Conservation (phyloP, 2,113 vertebrate genomes). For the Dermatemys mawii region DNA sequence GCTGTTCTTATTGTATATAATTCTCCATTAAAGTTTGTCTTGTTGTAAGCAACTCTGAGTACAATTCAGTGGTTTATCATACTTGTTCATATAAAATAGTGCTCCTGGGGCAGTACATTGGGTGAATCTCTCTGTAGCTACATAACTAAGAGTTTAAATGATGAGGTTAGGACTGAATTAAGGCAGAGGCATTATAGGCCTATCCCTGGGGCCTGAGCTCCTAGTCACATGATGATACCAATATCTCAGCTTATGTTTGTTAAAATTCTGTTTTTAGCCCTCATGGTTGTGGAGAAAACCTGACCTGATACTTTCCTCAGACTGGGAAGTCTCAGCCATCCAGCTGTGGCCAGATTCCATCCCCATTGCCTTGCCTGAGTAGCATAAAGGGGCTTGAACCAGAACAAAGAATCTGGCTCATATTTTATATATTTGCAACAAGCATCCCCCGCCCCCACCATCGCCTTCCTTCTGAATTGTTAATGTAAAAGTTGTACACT, state of each 20-base stretch:
- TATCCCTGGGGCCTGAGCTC: background rate
- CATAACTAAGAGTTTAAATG: too few relatives aligned
- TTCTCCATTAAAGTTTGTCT: background rate
- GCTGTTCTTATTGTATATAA: too few relatives aligned
- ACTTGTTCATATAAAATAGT: background rate
- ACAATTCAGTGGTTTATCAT: accelerated
- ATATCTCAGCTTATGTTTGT: background rate
- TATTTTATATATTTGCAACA: too few relatives aligned
- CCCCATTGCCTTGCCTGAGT: too few relatives aligned
- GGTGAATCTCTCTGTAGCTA: background rate
- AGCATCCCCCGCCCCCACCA: too few relatives aligned
- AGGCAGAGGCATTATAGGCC: background rate
- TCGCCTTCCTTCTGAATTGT: background rate
- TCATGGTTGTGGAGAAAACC: background rate
- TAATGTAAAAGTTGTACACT: background rate
- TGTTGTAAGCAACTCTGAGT: background rate
- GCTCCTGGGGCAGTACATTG: background rate
- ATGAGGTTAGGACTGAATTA: too few relatives aligned
- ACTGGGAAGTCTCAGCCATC: too few relatives aligned
- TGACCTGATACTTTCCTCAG: too few relatives aligned
- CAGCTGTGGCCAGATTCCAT: too few relatives aligned
- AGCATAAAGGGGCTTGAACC: too few relatives aligned
- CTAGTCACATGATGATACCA: background rate
- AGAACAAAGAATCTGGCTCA: too few relatives aligned
- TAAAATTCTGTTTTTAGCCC: background rate